Conservation (phyloP, 2,888 invertebrate genomes). For the Drosophila cyrtoloma region DNA sequence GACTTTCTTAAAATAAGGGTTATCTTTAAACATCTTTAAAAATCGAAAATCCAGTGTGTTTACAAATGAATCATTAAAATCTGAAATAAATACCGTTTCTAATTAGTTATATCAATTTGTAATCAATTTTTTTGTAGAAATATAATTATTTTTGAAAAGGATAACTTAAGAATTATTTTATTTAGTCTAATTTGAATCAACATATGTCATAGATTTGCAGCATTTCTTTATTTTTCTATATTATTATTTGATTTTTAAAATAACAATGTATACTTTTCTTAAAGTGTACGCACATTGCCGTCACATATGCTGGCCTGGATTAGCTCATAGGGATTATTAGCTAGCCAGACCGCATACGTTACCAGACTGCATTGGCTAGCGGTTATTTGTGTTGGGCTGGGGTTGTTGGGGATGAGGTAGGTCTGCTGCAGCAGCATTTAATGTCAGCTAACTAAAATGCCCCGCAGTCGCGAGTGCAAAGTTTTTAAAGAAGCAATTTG, state of each 20-base stretch:
- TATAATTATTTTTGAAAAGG: background rate
- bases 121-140: background rate
- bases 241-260: background rate
- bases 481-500: slow-evolving; percentile 76
- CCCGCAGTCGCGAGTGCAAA: slow-evolving; percentile 37
- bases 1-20: background rate
- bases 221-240: background rate
- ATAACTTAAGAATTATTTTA: background rate
- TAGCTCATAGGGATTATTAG: slow-evolving; percentile 57
- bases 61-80: background rate
- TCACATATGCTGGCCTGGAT: slow-evolving; percentile 48
- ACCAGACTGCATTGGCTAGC: slow-evolving; percentile 4
- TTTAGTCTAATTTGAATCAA: background rate
- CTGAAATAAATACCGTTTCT: background rate
- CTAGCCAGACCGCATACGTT: slow-evolving; percentile 48
- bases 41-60: background rate
- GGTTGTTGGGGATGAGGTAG: background rate
- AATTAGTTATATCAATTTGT: background rate
- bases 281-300: slow-evolving; percentile 1
- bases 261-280: background rate
- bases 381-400: slow-evolving; percentile 2
- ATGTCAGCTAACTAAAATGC: slow-evolving; percentile 40
- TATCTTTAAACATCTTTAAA: background rate
- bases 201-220: background rate
- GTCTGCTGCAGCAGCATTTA: slow-evolving; percentile 45